Conservation (phyloP, 2,888 invertebrate genomes). For the Brenthis daphne region DNA sequence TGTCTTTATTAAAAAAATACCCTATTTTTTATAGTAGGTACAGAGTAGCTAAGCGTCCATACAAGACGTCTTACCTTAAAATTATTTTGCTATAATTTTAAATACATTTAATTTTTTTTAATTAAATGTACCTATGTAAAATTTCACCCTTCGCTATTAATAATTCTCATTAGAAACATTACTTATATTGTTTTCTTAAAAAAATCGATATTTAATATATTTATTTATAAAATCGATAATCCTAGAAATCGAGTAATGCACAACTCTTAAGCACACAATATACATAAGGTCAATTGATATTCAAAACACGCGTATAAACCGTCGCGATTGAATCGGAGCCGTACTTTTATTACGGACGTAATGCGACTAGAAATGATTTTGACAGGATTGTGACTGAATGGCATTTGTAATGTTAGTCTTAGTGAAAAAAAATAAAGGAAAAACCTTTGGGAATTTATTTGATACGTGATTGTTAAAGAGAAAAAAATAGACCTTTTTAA, state of each 20-base stretch:
- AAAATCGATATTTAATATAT: too few relatives aligned
- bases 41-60: too few relatives aligned
- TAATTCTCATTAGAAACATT: too few relatives aligned
- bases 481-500: background rate
- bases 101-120: too few relatives aligned
- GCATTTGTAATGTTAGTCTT: slow-evolving; percentile 14
- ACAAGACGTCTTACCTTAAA: too few relatives aligned
- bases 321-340: slow-evolving; percentile 21
- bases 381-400: slow-evolving; percentile 23
- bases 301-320: slow-evolving; percentile 22
- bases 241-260: background rate
- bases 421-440: slow-evolving; percentile 4
- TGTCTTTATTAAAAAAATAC: too few relatives aligned
- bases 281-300: slow-evolving; percentile 21
- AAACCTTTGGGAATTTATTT: slow-evolving; percentile 14
- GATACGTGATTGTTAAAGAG: background rate
- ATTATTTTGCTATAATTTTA: too few relatives aligned
- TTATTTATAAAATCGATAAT: background rate
- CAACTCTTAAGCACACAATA: slow-evolving; percentile 5
- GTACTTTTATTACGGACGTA: slow-evolving; percentile 14
- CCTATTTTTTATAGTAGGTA: too few relatives aligned
- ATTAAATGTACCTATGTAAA: too few relatives aligned
- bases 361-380: slow-evolving; percentile 24
- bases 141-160: too few relatives aligned
- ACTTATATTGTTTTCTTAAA: too few relatives aligned